phyloP scores from a whole-genome alignment of 2,888 invertebrate species.

The Drosophila engyochracea region DNA sequence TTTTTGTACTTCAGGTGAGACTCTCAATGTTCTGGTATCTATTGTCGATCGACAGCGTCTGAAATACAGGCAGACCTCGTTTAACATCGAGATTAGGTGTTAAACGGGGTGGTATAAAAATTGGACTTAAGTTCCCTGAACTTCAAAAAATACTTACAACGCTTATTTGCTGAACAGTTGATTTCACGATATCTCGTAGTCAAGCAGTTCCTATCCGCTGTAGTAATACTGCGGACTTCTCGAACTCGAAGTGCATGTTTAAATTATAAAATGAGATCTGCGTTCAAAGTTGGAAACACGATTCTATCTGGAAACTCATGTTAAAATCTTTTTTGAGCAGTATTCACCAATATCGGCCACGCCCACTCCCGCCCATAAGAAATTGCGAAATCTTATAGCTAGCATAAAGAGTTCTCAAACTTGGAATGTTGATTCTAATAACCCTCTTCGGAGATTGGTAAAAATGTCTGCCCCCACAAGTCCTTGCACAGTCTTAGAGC shows the following conservation, averaged over 20 bases:
- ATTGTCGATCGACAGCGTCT: background rate
- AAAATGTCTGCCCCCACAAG: too few relatives aligned
- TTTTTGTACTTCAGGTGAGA: background rate
- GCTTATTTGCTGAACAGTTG: background rate
- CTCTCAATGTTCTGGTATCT: background rate
- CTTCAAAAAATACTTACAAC: background rate
- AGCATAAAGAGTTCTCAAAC: too few relatives aligned
- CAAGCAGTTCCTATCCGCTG: background rate
- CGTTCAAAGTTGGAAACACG: background rate
- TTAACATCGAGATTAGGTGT: accelerated
- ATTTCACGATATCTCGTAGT: background rate
- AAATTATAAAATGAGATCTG: background rate
- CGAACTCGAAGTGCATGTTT: background rate
- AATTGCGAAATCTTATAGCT: too few relatives aligned
- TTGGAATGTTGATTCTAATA: too few relatives aligned
- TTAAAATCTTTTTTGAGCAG: background rate
- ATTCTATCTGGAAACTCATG: background rate
- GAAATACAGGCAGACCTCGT: background rate
- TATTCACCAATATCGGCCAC: background rate
- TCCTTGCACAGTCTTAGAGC: too few relatives aligned
- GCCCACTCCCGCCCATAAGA: too few relatives aligned
- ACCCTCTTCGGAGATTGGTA: background rate
- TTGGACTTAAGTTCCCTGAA: background rate
- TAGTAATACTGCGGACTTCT: background rate
- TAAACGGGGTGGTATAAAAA: background rate